Percentiles rank a stretch among this genome's conserved stretches.
These are phyloP conservation scores for Ichneumoninae sp. DNA, from an alignment of 2,888 invertebrate genomes.

Conservation along the genomic window DNA sequence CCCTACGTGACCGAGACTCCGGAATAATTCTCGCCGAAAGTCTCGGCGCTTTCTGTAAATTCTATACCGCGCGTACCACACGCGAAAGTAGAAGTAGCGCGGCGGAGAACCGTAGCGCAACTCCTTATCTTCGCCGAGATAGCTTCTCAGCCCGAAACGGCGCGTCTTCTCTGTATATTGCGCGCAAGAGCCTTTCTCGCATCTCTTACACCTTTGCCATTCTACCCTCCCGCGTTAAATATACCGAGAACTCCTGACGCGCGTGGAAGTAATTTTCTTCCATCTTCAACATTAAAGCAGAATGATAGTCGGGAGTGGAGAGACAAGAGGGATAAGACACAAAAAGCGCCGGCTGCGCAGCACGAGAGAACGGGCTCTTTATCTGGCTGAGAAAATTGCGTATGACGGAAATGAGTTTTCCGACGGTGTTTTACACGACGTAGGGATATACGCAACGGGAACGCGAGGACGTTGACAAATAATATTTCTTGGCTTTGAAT, in stretches of 20 bases:
- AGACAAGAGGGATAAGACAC: conserved; percentile 24
- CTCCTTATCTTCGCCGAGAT: conserved; percentile 59
- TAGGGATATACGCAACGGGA: not conserved
- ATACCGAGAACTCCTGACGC: conserved; percentile 38
- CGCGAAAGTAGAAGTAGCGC: conserved; percentile 14
- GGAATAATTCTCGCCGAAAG: conserved; percentile 64
- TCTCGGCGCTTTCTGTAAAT: conserved; percentile 21
- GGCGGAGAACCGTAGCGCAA: conserved; percentile 14
- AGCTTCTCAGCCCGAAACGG: conserved; percentile 24
- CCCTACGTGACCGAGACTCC: conserved; percentile 65
- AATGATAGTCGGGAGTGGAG: conserved; percentile 22
- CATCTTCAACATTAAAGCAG: conserved; percentile 44
- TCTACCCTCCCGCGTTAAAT: conserved; percentile 32
- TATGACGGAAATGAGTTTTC: conserved; percentile 44
- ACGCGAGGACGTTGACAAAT: conserved; percentile 31
- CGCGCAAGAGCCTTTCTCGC: conserved; percentile 25
- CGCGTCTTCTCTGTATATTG: conserved; percentile 14
- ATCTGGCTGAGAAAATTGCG: conserved; percentile 26
- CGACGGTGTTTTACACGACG: not conserved
- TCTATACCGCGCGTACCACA: conserved; percentile 12
- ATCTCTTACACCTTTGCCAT: conserved; percentile 16
- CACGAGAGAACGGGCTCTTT: conserved; percentile 12
- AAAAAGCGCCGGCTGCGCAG: conserved; percentile 8
- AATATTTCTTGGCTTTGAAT: conserved; percentile 3
- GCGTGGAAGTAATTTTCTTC: conserved; percentile 54